These are phyloP conservation scores for Hemistola chrysoprasaria DNA, from an alignment of 2,888 invertebrate species.

Conservation along the genomic window DNA sequence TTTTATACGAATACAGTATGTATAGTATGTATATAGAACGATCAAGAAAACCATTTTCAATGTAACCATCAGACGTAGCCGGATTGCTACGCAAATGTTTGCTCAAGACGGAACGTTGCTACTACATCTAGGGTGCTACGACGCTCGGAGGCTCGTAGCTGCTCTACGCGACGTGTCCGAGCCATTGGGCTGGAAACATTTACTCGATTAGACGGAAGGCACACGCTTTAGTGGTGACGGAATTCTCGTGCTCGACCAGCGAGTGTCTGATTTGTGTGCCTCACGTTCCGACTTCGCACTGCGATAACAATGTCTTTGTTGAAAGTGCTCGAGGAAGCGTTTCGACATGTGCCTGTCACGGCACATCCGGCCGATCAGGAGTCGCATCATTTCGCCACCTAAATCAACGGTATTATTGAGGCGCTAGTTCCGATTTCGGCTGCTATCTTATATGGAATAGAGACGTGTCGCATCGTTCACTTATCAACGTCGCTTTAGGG, in stretches of 20 bases:
- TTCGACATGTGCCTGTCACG: slow-evolving; percentile 17
- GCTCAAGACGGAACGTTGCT: slow-evolving; percentile 45
- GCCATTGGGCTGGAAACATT: slow-evolving; percentile 68
- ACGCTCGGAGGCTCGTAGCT: slow-evolving; percentile 46
- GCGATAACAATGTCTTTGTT: slow-evolving; percentile 28
- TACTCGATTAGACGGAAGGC: slow-evolving; percentile 74
- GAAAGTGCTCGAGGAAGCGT: slow-evolving; percentile 10
- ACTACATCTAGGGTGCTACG: slow-evolving; percentile 42
- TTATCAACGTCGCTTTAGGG: slow-evolving; percentile 65
- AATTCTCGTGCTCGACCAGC: slow-evolving; percentile 52
- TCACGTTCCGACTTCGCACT: slow-evolving; percentile 29
- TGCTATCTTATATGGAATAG: slow-evolving; percentile 57
- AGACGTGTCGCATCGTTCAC: slow-evolving; percentile 62
- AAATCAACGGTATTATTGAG: slow-evolving; percentile 27
- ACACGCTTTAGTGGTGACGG: slow-evolving; percentile 67
- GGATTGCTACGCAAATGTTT: slow-evolving; percentile 57
- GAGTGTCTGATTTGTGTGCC: slow-evolving; percentile 44
- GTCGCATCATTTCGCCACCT: slow-evolving; percentile 22
- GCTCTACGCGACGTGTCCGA: slow-evolving; percentile 61
- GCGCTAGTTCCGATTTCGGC: slow-evolving; percentile 41
- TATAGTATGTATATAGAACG: too few species aligned
- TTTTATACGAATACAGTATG: too few species aligned
- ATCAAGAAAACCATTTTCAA: slow-evolving; percentile 35
- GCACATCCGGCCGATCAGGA: slow-evolving; percentile 24
- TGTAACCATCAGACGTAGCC: slow-evolving; percentile 33